Base-by-base conservation (phyloP, 1,140 invertebrate genomes). In the Drosophila parvula region DNA sequence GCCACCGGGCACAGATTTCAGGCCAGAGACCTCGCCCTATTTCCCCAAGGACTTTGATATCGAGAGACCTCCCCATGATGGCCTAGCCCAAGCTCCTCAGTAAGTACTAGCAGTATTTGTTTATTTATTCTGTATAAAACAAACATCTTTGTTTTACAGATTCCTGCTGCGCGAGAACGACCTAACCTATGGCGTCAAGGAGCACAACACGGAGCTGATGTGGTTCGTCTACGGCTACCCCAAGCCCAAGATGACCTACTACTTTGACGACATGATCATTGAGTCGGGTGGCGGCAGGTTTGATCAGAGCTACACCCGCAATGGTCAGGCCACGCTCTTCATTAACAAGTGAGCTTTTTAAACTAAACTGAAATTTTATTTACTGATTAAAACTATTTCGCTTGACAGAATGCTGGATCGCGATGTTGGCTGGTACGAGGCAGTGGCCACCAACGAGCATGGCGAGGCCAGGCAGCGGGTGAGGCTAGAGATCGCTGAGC, bases 191-290 rank as follows among this genome's bases (percentile, higher is more conserved):
- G 97, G 97, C 5, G 95, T 98, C 1, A 97, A 97, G 91, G 96
- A 96, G 65, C 96, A 98, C 83, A 97, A 97, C 74, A 95, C 95
- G 6, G 97, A 96, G 77, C 92, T 98, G 9, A 96, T 97, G 92
- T 98, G 97, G 96, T 98, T 97, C 90, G 96, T 98, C 12, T 98
- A 98, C 89, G 97, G 97, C 1, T 98, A 98, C 92, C 97, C 97
- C 0, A 97, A 98, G 90, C 97, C 97, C 3, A 96, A 95, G 90
- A 96, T 98, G 94, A 95, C 94, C 0, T 99, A 97, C 93, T 96
- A 95, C 86, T 97, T 97, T 92, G 96, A 98, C 82, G 96, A 96
- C 76, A 94, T 96, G 89, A 93, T 95, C 2, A 96, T 98, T 48
- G 96, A 97, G 82, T 95, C 94, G 78, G 97, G 95, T 6, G 96